phyloP scores from a whole-genome alignment of 2,113 vertebrate species.

The Lasiurus cinereus region DNA sequence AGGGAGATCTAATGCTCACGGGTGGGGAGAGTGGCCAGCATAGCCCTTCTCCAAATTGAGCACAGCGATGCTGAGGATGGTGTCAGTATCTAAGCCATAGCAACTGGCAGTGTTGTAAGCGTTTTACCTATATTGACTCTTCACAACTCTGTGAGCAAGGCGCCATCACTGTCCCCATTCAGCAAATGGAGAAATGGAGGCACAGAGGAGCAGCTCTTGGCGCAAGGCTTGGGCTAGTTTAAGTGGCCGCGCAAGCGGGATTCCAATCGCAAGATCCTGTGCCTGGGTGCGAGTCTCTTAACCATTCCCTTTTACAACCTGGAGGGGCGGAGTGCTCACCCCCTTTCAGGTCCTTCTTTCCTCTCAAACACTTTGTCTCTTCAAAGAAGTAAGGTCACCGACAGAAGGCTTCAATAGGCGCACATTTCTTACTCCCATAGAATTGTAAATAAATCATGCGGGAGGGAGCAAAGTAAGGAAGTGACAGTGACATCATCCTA shows the following conservation, averaged over 20 bases:
- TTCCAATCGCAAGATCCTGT: background rate
- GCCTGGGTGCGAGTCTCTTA: background rate
- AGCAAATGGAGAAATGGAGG: background rate
- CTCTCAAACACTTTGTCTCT: background rate
- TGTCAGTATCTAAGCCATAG: background rate
- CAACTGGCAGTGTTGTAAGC: background rate
- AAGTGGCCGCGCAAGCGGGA: background rate
- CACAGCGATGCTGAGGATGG: background rate
- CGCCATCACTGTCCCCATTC: background rate
- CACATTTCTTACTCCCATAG: background rate
- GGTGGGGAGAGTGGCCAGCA: background rate
- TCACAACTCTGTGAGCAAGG: background rate
- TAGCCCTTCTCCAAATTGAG: background rate
- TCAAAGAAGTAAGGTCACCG: background rate
- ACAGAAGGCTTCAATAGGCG: background rate
- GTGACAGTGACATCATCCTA: background rate
- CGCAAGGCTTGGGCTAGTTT: background rate
- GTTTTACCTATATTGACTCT: background rate
- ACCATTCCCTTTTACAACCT: background rate
- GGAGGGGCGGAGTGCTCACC: background rate
- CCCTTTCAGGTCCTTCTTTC: background rate
- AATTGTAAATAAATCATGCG: background rate
- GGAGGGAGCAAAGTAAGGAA: background rate
- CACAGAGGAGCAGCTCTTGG: background rate
- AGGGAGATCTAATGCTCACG: background rate